Base-by-base conservation (phyloP, 2,888 invertebrate species). In the Entomobrya multifasciata region DNA sequence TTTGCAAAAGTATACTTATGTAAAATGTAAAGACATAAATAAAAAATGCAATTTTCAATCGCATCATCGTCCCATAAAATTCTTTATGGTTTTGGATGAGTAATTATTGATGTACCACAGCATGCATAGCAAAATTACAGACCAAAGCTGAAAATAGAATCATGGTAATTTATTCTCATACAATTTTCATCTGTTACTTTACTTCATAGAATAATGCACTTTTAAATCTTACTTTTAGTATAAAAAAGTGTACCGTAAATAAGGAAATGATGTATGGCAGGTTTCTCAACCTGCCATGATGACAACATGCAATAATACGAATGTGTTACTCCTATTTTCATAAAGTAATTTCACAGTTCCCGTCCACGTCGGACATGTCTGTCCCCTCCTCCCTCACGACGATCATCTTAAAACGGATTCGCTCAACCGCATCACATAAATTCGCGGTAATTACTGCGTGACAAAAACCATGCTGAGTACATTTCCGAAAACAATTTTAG, bases 381-480 rank as follows among this genome's bases (percentile, higher is more conserved):
- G 49, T n/a, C 13, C 13, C 15, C 17, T 67, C 76, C 11, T 52
- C 74, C n/a, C 52, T 52, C 6, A 17, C 52, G 52, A 17, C 52
- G 52, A 55, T 36, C 13, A 55, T 25, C 20, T 49, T 6, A 78
- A 65, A 62, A 65, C 47, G 65, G 47, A 65, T n/a, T 78, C 65
- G 44, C 62, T 78, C 78, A 78, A 62, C 27, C 27, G 47, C n/a
- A 65, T 25, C 78, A 17, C 62, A 76, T 76, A 49, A 72, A 13
- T 65, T 62, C 30, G 25, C 30, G 36, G 49, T 20, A 52, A 79
- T 79, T 79, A 79, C 55, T 3, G 41, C 17, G 52, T 79, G 79
- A 67, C 79, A 67, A 65, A 67, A 79, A 79, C 67, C 79, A 79
- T 67, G 52, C 52, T 36, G 36, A 4, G 36, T 52, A 52, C 67